A percentile compares a stretch with the other conserved stretches of the same genome.
phyloP scores from a whole-genome alignment of 2,797 vertebrate genomes.

The Remorina albescens region DNA sequence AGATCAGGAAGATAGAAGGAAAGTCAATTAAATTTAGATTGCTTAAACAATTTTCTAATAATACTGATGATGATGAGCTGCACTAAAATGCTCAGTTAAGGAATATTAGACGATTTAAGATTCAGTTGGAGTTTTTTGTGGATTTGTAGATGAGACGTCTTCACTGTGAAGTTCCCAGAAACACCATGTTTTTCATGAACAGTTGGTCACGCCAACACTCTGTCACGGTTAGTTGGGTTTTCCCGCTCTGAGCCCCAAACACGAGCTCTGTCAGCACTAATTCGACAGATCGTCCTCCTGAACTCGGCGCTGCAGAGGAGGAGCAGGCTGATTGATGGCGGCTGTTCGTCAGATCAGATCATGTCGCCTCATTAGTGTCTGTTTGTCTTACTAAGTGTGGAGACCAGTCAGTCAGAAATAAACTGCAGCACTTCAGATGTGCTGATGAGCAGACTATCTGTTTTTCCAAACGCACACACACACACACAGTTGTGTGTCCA shows the following conservation, averaged over 20 bases:
- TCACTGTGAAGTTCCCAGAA: conserved; percentile 25
- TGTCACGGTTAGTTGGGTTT: conserved; percentile 29
- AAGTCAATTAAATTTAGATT: too few species aligned
- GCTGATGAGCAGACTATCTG: conserved; percentile 5
- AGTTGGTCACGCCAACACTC: conserved; percentile 18
- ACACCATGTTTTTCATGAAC: conserved; percentile 5
- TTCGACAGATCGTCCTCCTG: too few species aligned
- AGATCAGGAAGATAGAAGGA: too few species aligned
- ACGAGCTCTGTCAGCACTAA: conserved; percentile 28
- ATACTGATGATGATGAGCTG: too few species aligned
- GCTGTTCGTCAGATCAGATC: conserved; percentile 61
- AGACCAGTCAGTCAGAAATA: conserved; percentile 12
- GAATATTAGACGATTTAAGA: too few species aligned
- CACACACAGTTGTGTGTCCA: conserved; percentile 8
- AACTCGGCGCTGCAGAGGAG: conserved; percentile 33
- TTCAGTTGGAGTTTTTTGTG: too few species aligned
- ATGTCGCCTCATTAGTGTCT: conserved; percentile 60
- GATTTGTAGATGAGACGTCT: too few species aligned
- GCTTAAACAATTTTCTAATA: too few species aligned
- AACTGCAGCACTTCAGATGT: conserved; percentile 1
- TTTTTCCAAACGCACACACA: neutral
- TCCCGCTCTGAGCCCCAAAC: conserved; percentile 1
- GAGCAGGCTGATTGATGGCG: conserved; percentile 24
- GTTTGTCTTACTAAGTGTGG: conserved; percentile 69
- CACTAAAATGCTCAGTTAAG: too few species aligned